phyloP scores from a whole-genome alignment of 2,113 vertebrate genomes.

The Trinectes maculatus region DNA sequence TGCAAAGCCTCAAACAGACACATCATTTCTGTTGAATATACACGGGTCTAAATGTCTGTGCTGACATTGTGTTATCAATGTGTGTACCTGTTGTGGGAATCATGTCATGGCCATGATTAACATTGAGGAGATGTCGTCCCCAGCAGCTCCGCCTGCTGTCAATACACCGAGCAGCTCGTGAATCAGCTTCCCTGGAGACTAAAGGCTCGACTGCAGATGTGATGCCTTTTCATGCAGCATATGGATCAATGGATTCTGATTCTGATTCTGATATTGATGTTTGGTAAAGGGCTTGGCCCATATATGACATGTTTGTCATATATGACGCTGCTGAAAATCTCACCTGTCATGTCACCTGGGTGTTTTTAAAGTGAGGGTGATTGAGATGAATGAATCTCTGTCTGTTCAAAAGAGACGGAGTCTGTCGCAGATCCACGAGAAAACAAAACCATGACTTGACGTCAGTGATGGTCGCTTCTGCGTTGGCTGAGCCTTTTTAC shows the following conservation, averaged over 20 bases:
- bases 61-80: not conserved
- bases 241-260: slow-evolving; percentile 11
- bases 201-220: slow-evolving; percentile 15
- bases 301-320: slow-evolving; percentile 14
- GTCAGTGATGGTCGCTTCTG: slow-evolving; percentile 30
- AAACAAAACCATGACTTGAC: slow-evolving; percentile 25
- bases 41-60: not conserved
- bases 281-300: slow-evolving; percentile 30
- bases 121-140: slow-evolving; percentile 41
- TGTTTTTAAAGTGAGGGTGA: not conserved
- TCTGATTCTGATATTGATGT: slow-evolving; percentile 12
- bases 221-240: slow-evolving; percentile 17
- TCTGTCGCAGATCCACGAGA: not conserved
- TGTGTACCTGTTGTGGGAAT: slow-evolving; percentile 11
- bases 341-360: not conserved
- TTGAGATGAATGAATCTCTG: not conserved
- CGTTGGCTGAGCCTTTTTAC: slow-evolving; percentile 25
- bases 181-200: slow-evolving; percentile 57
- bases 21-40: not conserved
- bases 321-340: slow-evolving; percentile 5
- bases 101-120: slow-evolving; percentile 50
- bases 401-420: slow-evolving; percentile 12
- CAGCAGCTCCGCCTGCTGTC: slow-evolving; percentile 44
- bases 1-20: not conserved
- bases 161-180: slow-evolving; percentile 42